Conservation (phyloP, 2,797 vertebrate species). For the Esox masquinongy region DNA sequence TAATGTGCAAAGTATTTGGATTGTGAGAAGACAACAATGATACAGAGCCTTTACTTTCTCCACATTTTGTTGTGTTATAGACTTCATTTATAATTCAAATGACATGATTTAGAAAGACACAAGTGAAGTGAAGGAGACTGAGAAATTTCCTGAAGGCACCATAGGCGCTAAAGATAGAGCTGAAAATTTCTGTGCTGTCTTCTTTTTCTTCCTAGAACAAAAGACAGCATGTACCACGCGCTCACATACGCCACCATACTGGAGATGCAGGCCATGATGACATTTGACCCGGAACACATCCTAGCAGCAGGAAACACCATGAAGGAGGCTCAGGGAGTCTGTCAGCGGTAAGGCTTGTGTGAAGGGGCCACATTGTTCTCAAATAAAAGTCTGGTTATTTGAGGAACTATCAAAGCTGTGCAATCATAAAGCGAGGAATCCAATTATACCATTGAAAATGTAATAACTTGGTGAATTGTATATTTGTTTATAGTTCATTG, state of each 20-base stretch:
- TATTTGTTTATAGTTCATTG: neutral
- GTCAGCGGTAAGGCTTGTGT: conserved; percentile 81
- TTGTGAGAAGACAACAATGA: neutral
- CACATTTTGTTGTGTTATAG: too few relatives aligned
- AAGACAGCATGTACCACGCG: conserved; percentile 97
- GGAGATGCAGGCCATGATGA: conserved; percentile 99
- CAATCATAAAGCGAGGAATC: neutral
- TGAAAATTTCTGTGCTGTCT: conserved; percentile 1
- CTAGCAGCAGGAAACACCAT: conserved; percentile 89
- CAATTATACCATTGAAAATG: neutral
- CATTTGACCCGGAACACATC: conserved; percentile 93
- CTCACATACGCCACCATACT: conserved; percentile 94
- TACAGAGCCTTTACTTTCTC: too few relatives aligned
- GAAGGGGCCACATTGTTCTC: neutral
- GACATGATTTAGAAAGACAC: neutral
- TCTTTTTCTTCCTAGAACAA: conserved; percentile 76
- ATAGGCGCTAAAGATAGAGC: conserved; percentile 41
- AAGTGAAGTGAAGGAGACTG: conserved; percentile 1
- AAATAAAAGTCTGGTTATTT: too few relatives aligned
- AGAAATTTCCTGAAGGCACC: too few relatives aligned
- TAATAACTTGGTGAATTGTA: neutral
- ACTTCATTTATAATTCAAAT: neutral
- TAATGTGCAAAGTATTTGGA: neutral
- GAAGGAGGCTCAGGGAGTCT: conserved; percentile 93
- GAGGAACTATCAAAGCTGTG: neutral